Conservation (phyloP, 2,888 invertebrate species). For the Microctonus brassicae region DNA sequence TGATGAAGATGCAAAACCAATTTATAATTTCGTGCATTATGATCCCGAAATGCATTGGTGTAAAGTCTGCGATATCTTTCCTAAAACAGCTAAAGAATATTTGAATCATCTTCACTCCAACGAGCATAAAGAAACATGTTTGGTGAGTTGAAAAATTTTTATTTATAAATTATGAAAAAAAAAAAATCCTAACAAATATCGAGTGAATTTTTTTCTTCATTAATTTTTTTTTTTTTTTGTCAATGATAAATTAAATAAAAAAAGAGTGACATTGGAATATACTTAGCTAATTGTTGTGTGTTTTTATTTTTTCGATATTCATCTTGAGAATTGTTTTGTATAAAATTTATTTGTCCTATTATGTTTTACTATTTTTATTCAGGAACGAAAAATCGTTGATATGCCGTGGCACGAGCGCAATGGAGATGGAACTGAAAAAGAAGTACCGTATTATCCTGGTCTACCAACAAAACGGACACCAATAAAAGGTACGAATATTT, state of each 20-base stretch:
- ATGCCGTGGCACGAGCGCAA: conserved; percentile 82
- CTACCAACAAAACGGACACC: conserved; percentile 84
- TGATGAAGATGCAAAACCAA: conserved; percentile 66
- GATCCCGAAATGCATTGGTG: conserved; percentile 95
- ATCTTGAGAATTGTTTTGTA: no score
- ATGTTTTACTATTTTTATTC: conserved; percentile 50
- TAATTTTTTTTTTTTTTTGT: no score
- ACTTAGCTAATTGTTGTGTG: no score
- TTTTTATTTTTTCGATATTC: no score
- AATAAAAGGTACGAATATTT: conserved; percentile 77
- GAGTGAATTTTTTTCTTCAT: no score
- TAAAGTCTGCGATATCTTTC: conserved; percentile 87
- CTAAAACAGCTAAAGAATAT: conserved; percentile 88
- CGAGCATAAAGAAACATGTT: conserved; percentile 77
- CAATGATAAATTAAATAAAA: no score
- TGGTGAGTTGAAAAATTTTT: conserved; percentile 57
- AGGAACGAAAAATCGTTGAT: conserved; percentile 76
- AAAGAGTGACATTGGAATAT: no score
- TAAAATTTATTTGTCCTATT: no score
- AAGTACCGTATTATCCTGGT: conserved; percentile 78
- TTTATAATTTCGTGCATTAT: conserved; percentile 86
- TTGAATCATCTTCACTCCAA: conserved; percentile 85
- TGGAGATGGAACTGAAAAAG: conserved; percentile 73
- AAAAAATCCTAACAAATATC: no score
- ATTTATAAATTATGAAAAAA: no score